Evolutionary conservation across 2,888 invertebrate species (phyloP).

Genomic region (Acrocera orbiculus): DNA sequence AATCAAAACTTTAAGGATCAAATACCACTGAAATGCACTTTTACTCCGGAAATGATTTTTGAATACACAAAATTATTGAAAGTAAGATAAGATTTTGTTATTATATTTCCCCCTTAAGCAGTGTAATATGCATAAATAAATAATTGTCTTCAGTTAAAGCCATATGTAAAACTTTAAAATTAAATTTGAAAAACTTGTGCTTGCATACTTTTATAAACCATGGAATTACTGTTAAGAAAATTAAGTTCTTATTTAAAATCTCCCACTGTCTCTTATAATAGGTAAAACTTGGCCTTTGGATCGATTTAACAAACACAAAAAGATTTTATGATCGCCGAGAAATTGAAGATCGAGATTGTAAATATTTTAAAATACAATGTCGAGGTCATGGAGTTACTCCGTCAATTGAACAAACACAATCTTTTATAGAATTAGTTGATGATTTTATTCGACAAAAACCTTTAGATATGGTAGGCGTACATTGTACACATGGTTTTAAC

Average conservation of each 20-base stretch:
- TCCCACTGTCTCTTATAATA: too few species aligned
- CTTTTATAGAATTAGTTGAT: slow-evolving; percentile 67
- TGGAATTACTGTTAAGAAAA: too few species aligned
- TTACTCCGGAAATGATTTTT: slow-evolving; percentile 77
- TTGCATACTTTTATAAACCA: too few species aligned
- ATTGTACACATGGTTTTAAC: slow-evolving; percentile 97
- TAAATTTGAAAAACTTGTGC: too few species aligned
- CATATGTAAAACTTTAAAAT: too few species aligned
- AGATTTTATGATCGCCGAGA: slow-evolving; percentile 78
- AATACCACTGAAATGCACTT: slow-evolving; percentile 68
- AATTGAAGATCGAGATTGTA: slow-evolving; percentile 56
- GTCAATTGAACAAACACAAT: slow-evolving; percentile 57
- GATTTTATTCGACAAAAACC: slow-evolving; percentile 67
- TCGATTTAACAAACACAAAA: slow-evolving; percentile 89
- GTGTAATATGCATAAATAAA: too few species aligned
- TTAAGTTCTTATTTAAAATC: too few species aligned
- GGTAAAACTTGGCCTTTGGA: slow-evolving; percentile 84
- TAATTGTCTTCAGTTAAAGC: too few species aligned
- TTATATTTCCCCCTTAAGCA: too few species aligned
- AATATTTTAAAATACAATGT: slow-evolving; percentile 78
- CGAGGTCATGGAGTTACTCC: slow-evolving; percentile 89
- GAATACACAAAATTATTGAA: slow-evolving; percentile 57
- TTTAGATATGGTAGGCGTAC: slow-evolving; percentile 52
- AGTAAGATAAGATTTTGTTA: slow-evolving; percentile 37
- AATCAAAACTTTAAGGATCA: slow-evolving; percentile 62